These are phyloP conservation scores for Drosophila algonquin DNA, from an alignment of 2,888 invertebrate genomes.

Conservation along the genomic window DNA sequence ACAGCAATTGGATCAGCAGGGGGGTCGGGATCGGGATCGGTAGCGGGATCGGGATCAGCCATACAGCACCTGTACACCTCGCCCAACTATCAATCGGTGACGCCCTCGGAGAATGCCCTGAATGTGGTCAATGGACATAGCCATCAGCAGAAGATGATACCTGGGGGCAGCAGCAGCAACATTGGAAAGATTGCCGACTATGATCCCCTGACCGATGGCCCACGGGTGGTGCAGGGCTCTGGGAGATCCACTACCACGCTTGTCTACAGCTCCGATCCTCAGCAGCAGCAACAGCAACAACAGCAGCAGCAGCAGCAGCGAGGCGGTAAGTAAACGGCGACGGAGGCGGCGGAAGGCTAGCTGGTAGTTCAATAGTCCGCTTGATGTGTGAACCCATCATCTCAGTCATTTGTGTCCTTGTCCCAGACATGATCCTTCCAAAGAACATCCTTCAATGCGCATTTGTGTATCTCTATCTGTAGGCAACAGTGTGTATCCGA, in stretches of 20 bases:
- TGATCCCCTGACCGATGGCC: slow-evolving; percentile 90
- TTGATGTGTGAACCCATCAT: slow-evolving; percentile 54
- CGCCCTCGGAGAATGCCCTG: slow-evolving; percentile 68
- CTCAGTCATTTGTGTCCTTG: slow-evolving; percentile 54
- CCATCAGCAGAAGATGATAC: slow-evolving; percentile 21
- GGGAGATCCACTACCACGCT: slow-evolving; percentile 92
- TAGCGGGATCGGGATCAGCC: background rate
- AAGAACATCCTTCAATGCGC: background rate
- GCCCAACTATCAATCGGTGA: slow-evolving; percentile 68
- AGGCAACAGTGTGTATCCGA: slow-evolving; percentile 84
- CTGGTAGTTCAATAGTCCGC: slow-evolving; percentile 63
- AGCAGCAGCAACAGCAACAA: background rate
- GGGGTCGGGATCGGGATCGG: background rate
- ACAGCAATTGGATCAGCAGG: background rate
- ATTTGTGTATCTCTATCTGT: background rate
- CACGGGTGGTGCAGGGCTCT: slow-evolving; percentile 89
- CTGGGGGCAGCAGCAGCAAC: slow-evolving; percentile 69
- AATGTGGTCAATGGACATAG: slow-evolving; percentile 61
- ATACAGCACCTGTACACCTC: slow-evolving; percentile 75
- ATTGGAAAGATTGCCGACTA: slow-evolving; percentile 92
- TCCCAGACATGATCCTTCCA: slow-evolving; percentile 7
- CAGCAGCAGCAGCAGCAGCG: background rate
- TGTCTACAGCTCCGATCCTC: slow-evolving; percentile 91
- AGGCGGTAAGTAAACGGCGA: background rate
- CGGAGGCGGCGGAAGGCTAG: slow-evolving; percentile 47